Base-by-base conservation (phyloP, 2,113 vertebrate genomes). In the Ammodytes marinus region DNA sequence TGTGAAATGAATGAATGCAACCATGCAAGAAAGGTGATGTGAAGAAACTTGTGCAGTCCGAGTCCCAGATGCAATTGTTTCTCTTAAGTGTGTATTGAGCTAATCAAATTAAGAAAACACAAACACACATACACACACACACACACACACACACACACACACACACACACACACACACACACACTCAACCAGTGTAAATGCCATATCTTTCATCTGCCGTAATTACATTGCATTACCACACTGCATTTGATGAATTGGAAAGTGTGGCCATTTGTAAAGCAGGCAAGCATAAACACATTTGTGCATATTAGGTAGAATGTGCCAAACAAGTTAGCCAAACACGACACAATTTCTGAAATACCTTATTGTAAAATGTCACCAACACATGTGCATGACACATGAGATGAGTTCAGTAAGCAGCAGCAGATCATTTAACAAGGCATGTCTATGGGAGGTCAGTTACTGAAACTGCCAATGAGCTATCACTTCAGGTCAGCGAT, bases 191-290 rank as follows among this genome's bases (percentile, higher is more conserved):
- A 73, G n/a, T 72, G 68, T 39, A 67, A 71, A 49, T 59, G 47
- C 70, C 68, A 79, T 19, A 35, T 68, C 69, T 73, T 74, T 78
- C 67, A 60, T 69, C 57, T 60, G 39, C 54, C 19, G 2, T 83
- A 78, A 85, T 88, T 80, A 78, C 8, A 80, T 66, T 69, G 47
- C 83, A 89, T 86, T 63, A 84, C 53, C n/a, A 13, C 47, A 47
- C 11, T 49, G 49, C 67, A 39, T 55, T 86, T 80, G 68, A 87
- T 82, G 84, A 80, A 77, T 39, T 82, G 53, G 69, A 63, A 75
- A 72, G 63, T 55, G 72, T n/a, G 15, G 14, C 64, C 49, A 55
- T 74, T 63, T 71, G 67, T 58, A 77, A 87, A 61, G 37, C 61
- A 37, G 35, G 45, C 43, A 39, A 79, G 59, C 11, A 27, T 27